Conservation (phyloP, 2,888 invertebrate genomes). For the Heteromyza rotundicornis region DNA sequence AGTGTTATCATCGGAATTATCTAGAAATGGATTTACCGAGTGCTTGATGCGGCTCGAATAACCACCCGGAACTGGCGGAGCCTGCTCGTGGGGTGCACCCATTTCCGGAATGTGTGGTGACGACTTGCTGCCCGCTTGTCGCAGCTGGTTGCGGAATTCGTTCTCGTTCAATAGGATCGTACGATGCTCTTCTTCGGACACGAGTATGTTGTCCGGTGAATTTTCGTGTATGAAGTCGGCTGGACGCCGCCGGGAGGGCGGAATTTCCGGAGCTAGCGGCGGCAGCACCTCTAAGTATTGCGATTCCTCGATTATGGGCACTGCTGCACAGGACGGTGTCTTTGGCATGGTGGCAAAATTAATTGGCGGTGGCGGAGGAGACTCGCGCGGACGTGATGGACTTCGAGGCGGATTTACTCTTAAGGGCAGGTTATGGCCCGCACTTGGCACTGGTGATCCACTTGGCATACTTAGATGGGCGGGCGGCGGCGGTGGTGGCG, state of each 20-base stretch:
- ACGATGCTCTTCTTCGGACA: constrained; percentile 59
- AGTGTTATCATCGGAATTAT: constrained; percentile 51
- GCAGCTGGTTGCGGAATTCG: constrained; percentile 57
- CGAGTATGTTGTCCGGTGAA: constrained; percentile 58
- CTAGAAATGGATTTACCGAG: constrained; percentile 61
- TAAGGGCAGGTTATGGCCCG: constrained; percentile 42
- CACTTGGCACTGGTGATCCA: neutral
- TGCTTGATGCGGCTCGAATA: constrained; percentile 35
- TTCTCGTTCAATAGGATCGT: constrained; percentile 59
- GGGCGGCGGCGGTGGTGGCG: constrained; percentile 19
- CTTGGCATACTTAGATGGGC: constrained; percentile 26
- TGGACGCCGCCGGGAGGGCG: constrained; percentile 52
- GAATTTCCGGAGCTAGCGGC: constrained; percentile 34
- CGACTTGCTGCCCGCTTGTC: constrained; percentile 27
- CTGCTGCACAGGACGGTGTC: constrained; percentile 29
- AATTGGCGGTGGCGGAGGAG: constrained; percentile 62
- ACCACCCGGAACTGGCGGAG: constrained; percentile 45
- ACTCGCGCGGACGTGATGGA: constrained; percentile 53
- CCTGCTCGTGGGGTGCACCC: constrained; percentile 46
- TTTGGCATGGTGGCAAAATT: constrained; percentile 57
- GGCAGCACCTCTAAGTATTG: constrained; percentile 57
- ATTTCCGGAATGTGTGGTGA: constrained; percentile 36
- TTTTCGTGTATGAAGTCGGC: constrained; percentile 59
- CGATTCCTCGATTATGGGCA: constrained; percentile 36
- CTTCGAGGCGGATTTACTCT: constrained; percentile 39